Evolutionary conservation across 2,888 invertebrate species (phyloP), one percentile per base, ranked within the genome.

Genomic region (Euphydryas editha): DNA sequence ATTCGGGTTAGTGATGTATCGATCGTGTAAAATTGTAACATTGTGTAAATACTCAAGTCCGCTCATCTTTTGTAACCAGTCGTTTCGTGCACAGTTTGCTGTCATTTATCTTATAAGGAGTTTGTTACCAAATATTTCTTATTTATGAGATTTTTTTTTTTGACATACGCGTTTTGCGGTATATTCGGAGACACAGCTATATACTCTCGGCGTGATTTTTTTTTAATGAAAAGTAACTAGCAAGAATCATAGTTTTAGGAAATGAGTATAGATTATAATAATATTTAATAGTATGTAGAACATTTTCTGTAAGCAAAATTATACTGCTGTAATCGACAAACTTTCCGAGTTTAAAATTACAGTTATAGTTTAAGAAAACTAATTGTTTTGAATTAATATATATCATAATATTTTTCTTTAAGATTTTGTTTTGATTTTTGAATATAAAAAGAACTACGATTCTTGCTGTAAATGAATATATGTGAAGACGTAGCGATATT

Each of bases 101-200:
- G 78, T 72, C 76, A 71, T 72, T 78, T 81, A 83, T 79, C 81
- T 81, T 79, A 65, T 85, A 84, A 90, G 90, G 86, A 88, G 87
- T 91, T 90, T 72, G 92, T 92, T 92, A 92, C 92, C 92, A 92
- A 92, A 92, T 92, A 92, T 92, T 87, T 75, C 88, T 81, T 91
- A 91, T 90, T 91, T 88, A 86, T 86, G 83, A 78, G 81, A 68
- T 70, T 70, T 81, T 80, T 76, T 80, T 70, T 81, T 80, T 76
- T 80, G 77, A 76, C 73, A 72, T 76, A 76, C 73, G 73, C 65
- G 73, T 72, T 67, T 65, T 61, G 68, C 68, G 63, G 42, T 60
- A 57, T 65, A 67, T 61, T 49, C 68, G 78, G 76, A 76, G 75
- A 65, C 69, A 65, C 70, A 65, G 68, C 66, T 67, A 21, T 71